phyloP scores from a whole-genome alignment of 1,140 invertebrate species.

The Dendrolimus punctatus region DNA sequence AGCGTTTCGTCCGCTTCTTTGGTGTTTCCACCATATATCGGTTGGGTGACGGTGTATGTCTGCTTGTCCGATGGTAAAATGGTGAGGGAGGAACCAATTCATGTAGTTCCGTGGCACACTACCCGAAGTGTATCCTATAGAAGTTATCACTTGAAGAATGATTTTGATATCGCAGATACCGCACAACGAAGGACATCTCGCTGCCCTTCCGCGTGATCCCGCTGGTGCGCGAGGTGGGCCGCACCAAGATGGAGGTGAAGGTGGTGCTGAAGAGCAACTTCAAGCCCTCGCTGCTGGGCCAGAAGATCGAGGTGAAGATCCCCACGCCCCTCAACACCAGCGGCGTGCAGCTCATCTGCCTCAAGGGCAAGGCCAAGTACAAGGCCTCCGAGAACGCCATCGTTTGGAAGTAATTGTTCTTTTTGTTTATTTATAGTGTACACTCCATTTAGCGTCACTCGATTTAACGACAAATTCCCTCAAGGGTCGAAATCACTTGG shows the following conservation, averaged over 20 bases:
- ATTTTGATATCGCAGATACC: conserved; percentile 85
- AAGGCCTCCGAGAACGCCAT: conserved; percentile 99
- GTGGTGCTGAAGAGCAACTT: conserved; percentile 99
- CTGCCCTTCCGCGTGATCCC: conserved; percentile 99
- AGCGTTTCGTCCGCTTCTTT: too few species aligned
- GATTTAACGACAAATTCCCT: not conserved
- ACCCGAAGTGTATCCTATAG: too few species aligned
- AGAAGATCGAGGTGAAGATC: conserved; percentile 99
- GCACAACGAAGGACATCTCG: conserved; percentile 99
- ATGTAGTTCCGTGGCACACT: too few species aligned
- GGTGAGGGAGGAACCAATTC: too few species aligned
- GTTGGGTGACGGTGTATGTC: too few species aligned
- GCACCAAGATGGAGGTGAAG: conserved; percentile 99
- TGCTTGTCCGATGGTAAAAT: too few species aligned
- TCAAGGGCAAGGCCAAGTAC: conserved; percentile 99
- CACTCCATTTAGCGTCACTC: not conserved
- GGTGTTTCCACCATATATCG: too few species aligned
- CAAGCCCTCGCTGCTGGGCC: conserved; percentile 97
- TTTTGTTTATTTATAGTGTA: not conserved
- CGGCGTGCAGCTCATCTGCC: conserved; percentile 98
- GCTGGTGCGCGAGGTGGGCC: conserved; percentile 96
- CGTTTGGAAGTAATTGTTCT: conserved; percentile 94
- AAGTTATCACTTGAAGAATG: too few species aligned
- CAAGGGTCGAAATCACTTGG: too few species aligned
- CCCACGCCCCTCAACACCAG: conserved; percentile 99